Evolutionary conservation across 2,888 invertebrate genomes (phyloP).

Genomic region (Philopedon plagiatum): DNA sequence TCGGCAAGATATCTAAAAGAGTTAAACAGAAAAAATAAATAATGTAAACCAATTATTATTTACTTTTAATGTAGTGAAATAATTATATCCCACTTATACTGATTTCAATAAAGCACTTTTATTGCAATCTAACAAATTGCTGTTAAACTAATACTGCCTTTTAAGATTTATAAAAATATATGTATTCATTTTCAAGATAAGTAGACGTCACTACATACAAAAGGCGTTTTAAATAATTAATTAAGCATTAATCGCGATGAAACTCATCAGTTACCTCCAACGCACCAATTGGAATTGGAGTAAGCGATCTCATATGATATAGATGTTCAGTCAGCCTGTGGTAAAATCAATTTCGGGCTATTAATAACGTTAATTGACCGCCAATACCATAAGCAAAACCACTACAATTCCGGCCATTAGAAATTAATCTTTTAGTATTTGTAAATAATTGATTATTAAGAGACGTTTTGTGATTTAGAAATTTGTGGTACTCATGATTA

Average conservation of each 20-base stretch:
- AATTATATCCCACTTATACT: too few relatives aligned
- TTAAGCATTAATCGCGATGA: not conserved
- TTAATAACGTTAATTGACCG: constrained; percentile 3
- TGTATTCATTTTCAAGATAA: too few relatives aligned
- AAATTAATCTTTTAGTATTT: not conserved
- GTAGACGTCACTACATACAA: too few relatives aligned
- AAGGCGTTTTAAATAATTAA: not conserved
- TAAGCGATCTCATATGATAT: constrained; percentile 2
- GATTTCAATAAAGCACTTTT: too few relatives aligned
- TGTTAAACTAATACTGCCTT: too few relatives aligned
- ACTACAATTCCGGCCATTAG: not conserved
- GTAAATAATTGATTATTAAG: not conserved
- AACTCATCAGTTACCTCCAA: not conserved
- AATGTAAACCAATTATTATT: too few relatives aligned
- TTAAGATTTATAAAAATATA: too few relatives aligned
- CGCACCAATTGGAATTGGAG: not conserved
- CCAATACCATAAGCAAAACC: constrained; percentile 3
- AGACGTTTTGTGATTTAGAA: not conserved
- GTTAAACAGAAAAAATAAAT: too few relatives aligned
- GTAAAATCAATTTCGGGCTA: constrained; percentile 4
- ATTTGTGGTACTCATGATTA: not conserved
- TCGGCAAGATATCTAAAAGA: too few relatives aligned
- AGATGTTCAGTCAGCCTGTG: constrained; percentile 13
- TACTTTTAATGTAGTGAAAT: too few relatives aligned
- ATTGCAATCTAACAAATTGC: too few relatives aligned